Conservation (phyloP, 2,113 vertebrate genomes). For the Vombatus ursinus region DNA sequence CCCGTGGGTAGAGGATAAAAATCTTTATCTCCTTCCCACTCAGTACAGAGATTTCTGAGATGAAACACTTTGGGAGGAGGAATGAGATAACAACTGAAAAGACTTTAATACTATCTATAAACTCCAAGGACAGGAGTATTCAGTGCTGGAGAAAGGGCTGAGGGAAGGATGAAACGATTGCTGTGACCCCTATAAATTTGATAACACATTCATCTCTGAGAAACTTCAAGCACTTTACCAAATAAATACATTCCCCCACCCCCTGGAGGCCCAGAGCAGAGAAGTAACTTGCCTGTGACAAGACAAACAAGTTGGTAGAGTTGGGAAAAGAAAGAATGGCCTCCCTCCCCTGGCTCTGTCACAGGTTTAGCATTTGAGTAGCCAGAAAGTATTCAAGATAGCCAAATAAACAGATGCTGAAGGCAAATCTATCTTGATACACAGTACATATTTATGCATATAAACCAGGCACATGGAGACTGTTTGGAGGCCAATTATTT, state of each 20-base stretch:
- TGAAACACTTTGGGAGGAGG: conserved; percentile 49
- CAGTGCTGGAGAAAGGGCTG: not conserved
- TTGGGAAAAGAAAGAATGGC: not conserved
- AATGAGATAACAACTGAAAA: conserved; percentile 43
- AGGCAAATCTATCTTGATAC: not conserved
- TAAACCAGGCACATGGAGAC: not conserved
- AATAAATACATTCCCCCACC: conserved; percentile 11
- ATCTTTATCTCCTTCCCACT: not conserved
- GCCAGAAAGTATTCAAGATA: not conserved
- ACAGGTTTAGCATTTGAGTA: not conserved
- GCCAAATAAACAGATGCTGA: not conserved
- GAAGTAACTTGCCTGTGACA: conserved; percentile 17
- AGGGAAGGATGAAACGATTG: not conserved
- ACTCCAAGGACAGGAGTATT: conserved; percentile 37
- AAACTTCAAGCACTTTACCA: conserved; percentile 49
- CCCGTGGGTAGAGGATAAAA: not conserved
- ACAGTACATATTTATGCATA: fast-evolving
- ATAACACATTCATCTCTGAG: conserved; percentile 10
- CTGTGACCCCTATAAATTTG: conserved; percentile 20
- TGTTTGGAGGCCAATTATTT: fast-evolving
- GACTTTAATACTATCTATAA: conserved; percentile 50
- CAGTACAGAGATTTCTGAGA: not conserved
- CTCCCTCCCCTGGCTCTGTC: not conserved
- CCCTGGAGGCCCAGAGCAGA: conserved; percentile 31
- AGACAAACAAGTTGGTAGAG: not conserved